These are phyloP conservation scores for Scelioninae gen. 1 DNA, from an alignment of 2,888 invertebrate species.

Conservation along the genomic window DNA sequence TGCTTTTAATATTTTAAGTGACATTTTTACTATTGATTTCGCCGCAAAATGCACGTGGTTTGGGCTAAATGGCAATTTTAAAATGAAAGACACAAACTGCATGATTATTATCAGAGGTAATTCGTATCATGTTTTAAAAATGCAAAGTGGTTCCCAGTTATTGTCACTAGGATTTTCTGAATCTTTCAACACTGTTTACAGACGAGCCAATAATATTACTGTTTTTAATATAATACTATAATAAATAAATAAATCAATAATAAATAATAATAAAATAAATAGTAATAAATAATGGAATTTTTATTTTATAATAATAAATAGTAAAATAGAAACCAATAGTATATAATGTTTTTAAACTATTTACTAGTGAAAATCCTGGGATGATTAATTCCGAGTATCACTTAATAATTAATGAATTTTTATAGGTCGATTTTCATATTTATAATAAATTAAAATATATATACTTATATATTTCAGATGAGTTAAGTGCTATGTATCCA, in stretches of 20 bases:
- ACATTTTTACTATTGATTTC: constrained; percentile 8
- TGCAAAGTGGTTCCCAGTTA: neutral
- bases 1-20: constrained; percentile 11
- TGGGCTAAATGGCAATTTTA: constrained; percentile 4
- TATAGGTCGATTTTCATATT: constrained; percentile 4
- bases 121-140: constrained; percentile 2
- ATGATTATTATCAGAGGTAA: constrained; percentile 18
- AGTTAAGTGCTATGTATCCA: constrained; percentile 7
- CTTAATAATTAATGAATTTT: neutral
- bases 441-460: constrained; percentile 8
- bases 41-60: constrained; percentile 13
- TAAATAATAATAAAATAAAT: too few species aligned
- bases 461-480: constrained; percentile 13
- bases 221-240: too few species aligned
- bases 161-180: neutral
- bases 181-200: neutral
- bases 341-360: neutral
- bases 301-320: too few species aligned
- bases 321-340: too few species aligned
- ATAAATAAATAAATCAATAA: too few species aligned
- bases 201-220: neutral
- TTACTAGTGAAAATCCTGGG: constrained; percentile 7
- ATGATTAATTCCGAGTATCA: neutral
- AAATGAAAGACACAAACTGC: constrained; percentile 3
- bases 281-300: too few species aligned